A percentile compares a stretch with the other conserved stretches of the same genome.
These are phyloP conservation scores for Myopa testacea DNA, from an alignment of 2,888 invertebrate species.

Conservation along the genomic window DNA sequence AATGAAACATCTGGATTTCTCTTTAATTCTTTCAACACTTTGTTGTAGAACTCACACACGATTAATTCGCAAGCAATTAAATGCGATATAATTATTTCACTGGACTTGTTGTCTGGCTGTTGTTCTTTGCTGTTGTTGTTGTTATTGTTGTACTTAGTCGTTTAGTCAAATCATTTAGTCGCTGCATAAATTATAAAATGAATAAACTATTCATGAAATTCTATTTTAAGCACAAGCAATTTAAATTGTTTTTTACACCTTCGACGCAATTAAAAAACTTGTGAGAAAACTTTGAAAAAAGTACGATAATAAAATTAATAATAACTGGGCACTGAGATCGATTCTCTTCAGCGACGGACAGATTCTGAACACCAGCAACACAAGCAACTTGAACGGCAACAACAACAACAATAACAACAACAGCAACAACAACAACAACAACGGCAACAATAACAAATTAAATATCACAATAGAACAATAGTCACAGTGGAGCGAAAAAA, in stretches of 20 bases:
- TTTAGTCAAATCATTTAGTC: no score
- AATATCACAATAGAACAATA: not conserved
- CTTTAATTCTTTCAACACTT: no score
- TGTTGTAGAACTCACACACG: no score
- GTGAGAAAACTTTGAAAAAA: not conserved
- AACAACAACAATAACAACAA: slow-evolving; percentile 30
- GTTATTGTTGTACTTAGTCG: no score
- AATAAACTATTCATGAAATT: slow-evolving; percentile 2
- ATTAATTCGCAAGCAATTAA: not conserved
- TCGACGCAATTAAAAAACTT: slow-evolving; percentile 24
- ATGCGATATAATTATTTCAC: no score
- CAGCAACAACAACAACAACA: slow-evolving; percentile 31
- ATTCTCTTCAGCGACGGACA: no score
- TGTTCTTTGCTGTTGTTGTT: no score
- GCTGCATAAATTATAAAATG: slow-evolving; percentile 29
- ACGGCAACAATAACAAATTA: slow-evolving; percentile 20
- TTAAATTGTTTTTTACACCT: slow-evolving; percentile 31
- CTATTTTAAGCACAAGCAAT: slow-evolving; percentile 24
- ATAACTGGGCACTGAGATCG: not conserved
- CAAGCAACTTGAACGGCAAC: slow-evolving; percentile 19
- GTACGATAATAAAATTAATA: not conserved
- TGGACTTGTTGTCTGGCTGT: no score
- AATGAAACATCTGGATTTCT: no score
- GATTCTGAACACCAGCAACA: not conserved
- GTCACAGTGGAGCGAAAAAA: not conserved